Evolutionary conservation across 2,113 vertebrate genomes (phyloP), one percentile per base, ranked within the genome.

Genomic region (Ictalurus furcatus): DNA sequence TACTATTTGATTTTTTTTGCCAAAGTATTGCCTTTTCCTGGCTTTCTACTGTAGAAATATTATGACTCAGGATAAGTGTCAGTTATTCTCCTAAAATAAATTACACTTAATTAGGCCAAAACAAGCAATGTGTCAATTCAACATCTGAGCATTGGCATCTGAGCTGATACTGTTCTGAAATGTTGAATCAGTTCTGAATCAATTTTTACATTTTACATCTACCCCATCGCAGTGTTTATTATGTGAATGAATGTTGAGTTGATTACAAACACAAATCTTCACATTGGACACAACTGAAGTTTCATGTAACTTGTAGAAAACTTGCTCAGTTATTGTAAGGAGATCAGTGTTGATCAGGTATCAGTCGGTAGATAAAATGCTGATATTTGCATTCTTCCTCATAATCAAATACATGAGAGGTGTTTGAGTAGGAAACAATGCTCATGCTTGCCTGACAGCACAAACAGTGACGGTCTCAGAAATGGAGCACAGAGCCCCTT

Each of bases 371-470:
- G 23, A 23, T 48, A 52, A 6, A 78, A 25, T 73, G 9, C 34
- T 44, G 8, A 23, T 11, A 11, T 23, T 40, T 19, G 19, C 1
- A 76, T 44, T 25, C 30, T 71, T 56, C 28, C 73, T 1, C 65
- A 61, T 48, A 79, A 87, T 34, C 21, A 87, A 78, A 59, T 59
- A 30, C 52, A 80, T 52, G 8, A 58, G 80, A 74, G 48, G 34
- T 71, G 61, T 48, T 80, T 30, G 79, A 83, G 67, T 78, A 78
- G 69, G 11, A n/a, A 63, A 79, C 40, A 28, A 82, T 82, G 58
- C 69, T 71, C 85, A 84, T 87, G 87, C 59, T 56, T 87, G 87
- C 58, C 84, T 67, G 8, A 79, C 34, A 37, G 69, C 69, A 80
- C 71, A 88, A 79, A 78, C 25, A 80, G 81, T 56, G 37, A 30